A percentile compares a stretch with the other conserved stretches of the same genome.
phyloP scores from a whole-genome alignment of 2,888 invertebrate genomes.

The Charanyca ferruginea region DNA sequence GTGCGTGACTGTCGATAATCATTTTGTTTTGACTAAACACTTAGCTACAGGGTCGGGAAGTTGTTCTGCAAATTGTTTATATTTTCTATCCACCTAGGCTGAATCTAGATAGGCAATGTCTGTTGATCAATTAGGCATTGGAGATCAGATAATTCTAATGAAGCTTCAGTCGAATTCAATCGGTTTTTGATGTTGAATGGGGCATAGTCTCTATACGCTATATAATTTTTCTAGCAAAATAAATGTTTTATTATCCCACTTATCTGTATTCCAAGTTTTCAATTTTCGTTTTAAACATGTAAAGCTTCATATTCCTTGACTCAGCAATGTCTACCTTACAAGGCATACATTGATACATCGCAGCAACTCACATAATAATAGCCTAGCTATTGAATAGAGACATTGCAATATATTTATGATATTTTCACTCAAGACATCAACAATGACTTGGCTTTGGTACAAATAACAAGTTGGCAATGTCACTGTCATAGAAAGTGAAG shows the following conservation, averaged over 20 bases:
- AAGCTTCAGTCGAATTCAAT: background rate
- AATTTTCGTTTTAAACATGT: background rate
- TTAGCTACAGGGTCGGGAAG: background rate
- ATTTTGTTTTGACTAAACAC: slow-evolving; percentile 30
- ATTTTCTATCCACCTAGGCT: background rate
- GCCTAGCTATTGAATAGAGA: slow-evolving; percentile 28
- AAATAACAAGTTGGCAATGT: slow-evolving; percentile 72
- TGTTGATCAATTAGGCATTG: background rate
- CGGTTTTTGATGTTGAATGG: background rate
- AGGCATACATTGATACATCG: slow-evolving; percentile 10
- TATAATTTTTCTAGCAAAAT: background rate
- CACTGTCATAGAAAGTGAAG: slow-evolving; percentile 86
- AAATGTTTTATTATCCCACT: background rate
- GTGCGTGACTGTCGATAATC: slow-evolving; percentile 39
- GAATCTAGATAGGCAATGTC: background rate
- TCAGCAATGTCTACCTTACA: background rate
- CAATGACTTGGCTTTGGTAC: slow-evolving; percentile 58
- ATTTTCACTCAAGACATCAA: slow-evolving; percentile 57
- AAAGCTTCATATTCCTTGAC: slow-evolving; percentile 1
- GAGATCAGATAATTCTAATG: background rate
- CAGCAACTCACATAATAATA: slow-evolving; percentile 23
- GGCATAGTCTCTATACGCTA: background rate
- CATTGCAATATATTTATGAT: slow-evolving; percentile 35
- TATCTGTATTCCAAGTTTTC: background rate
- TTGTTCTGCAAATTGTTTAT: background rate